phyloP scores from a whole-genome alignment of 2,888 invertebrate genomes.

The Dyspetes luteomarginatus region DNA sequence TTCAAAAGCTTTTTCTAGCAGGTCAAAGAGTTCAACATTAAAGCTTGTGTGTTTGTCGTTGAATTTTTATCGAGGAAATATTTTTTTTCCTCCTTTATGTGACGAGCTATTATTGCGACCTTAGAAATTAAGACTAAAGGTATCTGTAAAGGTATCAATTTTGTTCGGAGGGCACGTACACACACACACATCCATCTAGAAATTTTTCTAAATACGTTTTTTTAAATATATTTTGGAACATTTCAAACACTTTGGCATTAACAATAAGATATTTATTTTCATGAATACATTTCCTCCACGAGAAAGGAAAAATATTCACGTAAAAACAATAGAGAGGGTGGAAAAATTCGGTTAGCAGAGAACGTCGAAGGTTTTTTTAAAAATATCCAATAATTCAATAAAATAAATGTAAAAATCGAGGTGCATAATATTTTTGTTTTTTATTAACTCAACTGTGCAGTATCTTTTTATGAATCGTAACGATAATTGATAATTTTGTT shows the following conservation, averaged over 20 bases:
- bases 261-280: no score
- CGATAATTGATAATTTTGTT: slow-evolving; percentile 1
- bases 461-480: not conserved
- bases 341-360: no score
- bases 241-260: no score
- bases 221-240: no score
- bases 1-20: slow-evolving; percentile 25
- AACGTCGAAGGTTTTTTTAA: no score
- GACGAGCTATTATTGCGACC: slow-evolving; percentile 2
- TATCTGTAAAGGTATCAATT: not conserved
- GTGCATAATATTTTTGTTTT: not conserved
- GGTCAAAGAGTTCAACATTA: slow-evolving; percentile 16
- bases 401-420: not conserved
- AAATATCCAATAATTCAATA: no score
- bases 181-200: no score
- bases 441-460: not conserved
- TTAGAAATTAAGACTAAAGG: not conserved
- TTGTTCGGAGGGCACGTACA: no score
- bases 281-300: no score
- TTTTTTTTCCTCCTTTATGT: not conserved
- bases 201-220: no score
- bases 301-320: no score
- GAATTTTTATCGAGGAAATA: slow-evolving; percentile 17
- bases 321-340: no score
- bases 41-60: not conserved